Conservation (phyloP, 2,888 invertebrate species). For the Anagyrus pseudococci region DNA sequence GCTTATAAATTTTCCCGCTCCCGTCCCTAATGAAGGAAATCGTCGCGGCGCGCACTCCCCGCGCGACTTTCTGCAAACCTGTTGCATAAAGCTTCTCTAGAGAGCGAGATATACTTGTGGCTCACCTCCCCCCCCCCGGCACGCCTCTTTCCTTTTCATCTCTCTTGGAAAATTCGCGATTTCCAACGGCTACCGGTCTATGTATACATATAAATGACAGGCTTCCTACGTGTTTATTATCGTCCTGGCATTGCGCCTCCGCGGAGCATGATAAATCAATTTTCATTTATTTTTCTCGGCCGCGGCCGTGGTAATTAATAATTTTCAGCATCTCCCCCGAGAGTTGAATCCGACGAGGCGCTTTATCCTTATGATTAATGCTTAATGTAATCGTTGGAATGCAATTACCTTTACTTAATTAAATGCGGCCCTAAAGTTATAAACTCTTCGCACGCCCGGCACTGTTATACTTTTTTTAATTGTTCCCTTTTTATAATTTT, state of each 20-base stretch:
- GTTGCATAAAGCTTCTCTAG: too few species aligned
- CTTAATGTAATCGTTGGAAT: conserved; percentile 14
- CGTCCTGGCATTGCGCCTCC: conserved; percentile 16
- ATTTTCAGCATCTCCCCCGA: too few species aligned
- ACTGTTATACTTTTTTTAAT: too few species aligned
- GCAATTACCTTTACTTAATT: conserved; percentile 22
- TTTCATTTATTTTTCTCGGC: conserved; percentile 20
- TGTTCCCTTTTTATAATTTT: too few species aligned
- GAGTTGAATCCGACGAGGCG: too few species aligned
- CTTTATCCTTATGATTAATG: conserved; percentile 24
- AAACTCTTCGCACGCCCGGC: not conserved
- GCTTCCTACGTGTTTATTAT: too few species aligned
- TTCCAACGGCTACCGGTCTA: too few species aligned
- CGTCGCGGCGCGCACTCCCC: conserved; percentile 15
- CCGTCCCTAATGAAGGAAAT: conserved; percentile 38
- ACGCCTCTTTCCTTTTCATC: too few species aligned
- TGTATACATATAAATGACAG: too few species aligned
- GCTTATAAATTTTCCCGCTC: conserved; percentile 38
- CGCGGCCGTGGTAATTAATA: conserved; percentile 14
- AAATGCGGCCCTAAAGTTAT: conserved; percentile 6
- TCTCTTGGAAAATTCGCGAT: too few species aligned
- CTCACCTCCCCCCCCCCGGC: too few species aligned
- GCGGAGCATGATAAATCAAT: conserved; percentile 21
- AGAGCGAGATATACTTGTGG: too few species aligned
- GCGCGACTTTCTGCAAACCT: conserved; percentile 28